These are phyloP conservation scores for Plemyria rubiginata DNA, from an alignment of 2,888 invertebrate genomes.

Conservation along the genomic window DNA sequence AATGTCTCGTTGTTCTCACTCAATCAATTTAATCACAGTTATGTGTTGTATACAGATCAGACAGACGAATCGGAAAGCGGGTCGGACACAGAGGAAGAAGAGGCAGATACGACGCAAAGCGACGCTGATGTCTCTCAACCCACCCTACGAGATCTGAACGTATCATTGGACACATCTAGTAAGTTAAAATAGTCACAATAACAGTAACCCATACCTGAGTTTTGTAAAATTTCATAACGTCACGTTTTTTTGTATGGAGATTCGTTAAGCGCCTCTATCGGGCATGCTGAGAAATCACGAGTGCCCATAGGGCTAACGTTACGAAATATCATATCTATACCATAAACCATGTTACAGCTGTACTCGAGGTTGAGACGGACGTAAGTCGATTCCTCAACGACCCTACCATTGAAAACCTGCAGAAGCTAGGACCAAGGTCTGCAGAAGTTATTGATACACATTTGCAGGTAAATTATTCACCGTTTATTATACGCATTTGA, in stretches of 20 bases:
- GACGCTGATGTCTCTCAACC: conserved; percentile 60
- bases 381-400: conserved; percentile 64
- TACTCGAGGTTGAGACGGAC: conserved; percentile 63
- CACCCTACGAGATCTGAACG: conserved; percentile 25
- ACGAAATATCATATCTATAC: too few relatives aligned
- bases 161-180: conserved; percentile 36
- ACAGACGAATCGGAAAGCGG: conserved; percentile 57
- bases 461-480: conserved; percentile 54
- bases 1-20: not conserved
- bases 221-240: too few relatives aligned
- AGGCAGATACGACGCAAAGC: conserved; percentile 46
- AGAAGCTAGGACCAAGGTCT: conserved; percentile 57
- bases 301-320: too few relatives aligned
- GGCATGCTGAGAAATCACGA: too few relatives aligned
- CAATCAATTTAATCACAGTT: not conserved
- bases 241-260: too few relatives aligned
- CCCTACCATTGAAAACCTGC: conserved; percentile 62
- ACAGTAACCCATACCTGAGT: too few relatives aligned
- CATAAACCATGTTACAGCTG: conserved; percentile 52
- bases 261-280: too few relatives aligned
- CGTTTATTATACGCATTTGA: too few relatives aligned
- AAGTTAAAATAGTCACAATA: conserved; percentile 19
- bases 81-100: conserved; percentile 11
- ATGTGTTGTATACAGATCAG: conserved; percentile 53
- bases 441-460: conserved; percentile 69